Base-by-base conservation (phyloP, 2,113 vertebrate species). In the Bujurquina vittata region DNA sequence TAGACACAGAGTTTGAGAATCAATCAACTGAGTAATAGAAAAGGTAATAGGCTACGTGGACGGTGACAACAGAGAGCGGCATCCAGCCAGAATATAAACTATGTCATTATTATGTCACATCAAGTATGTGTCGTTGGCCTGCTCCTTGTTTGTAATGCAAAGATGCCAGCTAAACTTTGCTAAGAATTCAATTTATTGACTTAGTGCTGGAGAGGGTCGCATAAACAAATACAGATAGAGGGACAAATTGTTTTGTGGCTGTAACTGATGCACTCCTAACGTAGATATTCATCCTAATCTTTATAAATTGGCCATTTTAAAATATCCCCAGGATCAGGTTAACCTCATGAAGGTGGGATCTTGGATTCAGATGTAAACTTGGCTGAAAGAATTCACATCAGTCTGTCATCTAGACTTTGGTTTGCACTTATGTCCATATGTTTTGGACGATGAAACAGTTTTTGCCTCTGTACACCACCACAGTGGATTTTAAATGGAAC, bases 1-100 rank as follows among this genome's bases (percentile, higher is more conserved):
- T 91, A 91, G 91, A 93, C 86, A 91, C 88, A 85, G 91, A 88
- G 89, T 91, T 91, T 93, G 89, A 93, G 87, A 92, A 90, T 93
- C 93, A 95, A 94, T 95, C 93, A 92, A 79, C 84, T 94, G 92
- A 93, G 87, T 93, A 94, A 95, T 95, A 89, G 94, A 92, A 92
- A 90, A 88, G 90, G 88, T 94, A 93, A 93, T 92, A 87, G 80
- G 83, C 83, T 91, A 87, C 57, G 81, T 88, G 85, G 84, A 85
- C 46, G 43, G 60, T 90, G 88, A 93, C 90, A 90, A 92, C 83
- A 90, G 80, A 85, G 74, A 79, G 72, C 37, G 43, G 78, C 84
- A 90, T 83, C 89, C 84, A 82, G 77, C 59, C 82, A 87, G 90
- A 91, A 92, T 93, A 87, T 83, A 89, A 92, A 92, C 75, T 85